Percentiles rank a stretch among this genome's conserved stretches.
These are phyloP conservation scores for Gnathonemus echidnorhynchus DNA, from an alignment of 2,113 vertebrate species.

Conservation along the genomic window DNA sequence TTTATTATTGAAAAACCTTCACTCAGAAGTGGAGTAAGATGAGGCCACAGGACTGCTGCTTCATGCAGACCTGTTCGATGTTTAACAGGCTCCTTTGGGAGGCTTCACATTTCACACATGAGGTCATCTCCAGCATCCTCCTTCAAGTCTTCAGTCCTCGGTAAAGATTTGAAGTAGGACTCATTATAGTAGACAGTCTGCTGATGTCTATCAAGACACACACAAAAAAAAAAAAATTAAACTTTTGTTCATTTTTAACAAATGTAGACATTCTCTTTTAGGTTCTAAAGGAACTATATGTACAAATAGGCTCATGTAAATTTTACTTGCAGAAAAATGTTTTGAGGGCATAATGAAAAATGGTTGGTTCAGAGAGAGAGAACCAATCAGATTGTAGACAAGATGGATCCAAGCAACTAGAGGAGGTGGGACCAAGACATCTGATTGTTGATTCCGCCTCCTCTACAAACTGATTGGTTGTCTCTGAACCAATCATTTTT, in stretches of 20 bases:
- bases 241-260: background rate
- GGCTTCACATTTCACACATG: slow-evolving; percentile 36
- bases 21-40: slow-evolving; percentile 18
- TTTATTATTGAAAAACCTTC: background rate
- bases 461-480: background rate
- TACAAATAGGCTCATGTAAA: slow-evolving; percentile 31
- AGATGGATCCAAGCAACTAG: background rate
- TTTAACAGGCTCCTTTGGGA: slow-evolving; percentile 39
- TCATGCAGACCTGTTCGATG: slow-evolving; percentile 41
- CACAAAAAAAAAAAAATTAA: slow-evolving; percentile 26
- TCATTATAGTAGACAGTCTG: slow-evolving; percentile 47
- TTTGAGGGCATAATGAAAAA: background rate
- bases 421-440: background rate
- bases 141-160: slow-evolving; percentile 41
- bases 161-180: slow-evolving; percentile 50
- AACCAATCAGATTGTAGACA: background rate
- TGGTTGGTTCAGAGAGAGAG: background rate
- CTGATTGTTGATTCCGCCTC: background rate
- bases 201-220: slow-evolving; percentile 36
- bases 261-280: background rate
- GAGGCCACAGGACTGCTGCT: slow-evolving; percentile 32
- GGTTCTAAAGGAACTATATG: slow-evolving; percentile 37
- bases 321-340: background rate
- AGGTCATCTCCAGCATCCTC: slow-evolving; percentile 45
- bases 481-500: background rate